Evolutionary conservation across 2,113 vertebrate genomes (phyloP).

Genomic region (Apeltes quadracus): DNA sequence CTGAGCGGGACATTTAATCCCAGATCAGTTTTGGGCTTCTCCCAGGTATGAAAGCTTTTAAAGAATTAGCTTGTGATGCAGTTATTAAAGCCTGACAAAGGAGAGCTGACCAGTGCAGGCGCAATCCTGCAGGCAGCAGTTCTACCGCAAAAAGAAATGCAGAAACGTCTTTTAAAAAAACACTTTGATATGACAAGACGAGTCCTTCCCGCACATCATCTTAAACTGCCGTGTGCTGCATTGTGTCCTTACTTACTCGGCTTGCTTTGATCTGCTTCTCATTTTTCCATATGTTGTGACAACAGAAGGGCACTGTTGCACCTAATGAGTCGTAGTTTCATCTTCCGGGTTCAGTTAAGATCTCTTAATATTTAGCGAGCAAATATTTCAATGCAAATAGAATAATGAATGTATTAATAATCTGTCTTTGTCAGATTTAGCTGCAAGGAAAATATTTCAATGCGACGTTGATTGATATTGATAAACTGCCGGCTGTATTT

Average conservation of each 20-base stretch:
- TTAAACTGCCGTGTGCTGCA: neutral
- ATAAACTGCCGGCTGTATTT: neutral
- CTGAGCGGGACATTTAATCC: conserved; percentile 55
- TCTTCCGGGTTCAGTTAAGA: neutral
- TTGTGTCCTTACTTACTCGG: neutral
- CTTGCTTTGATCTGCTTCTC: neutral
- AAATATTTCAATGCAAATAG: neutral
- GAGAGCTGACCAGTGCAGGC: conserved; percentile 9
- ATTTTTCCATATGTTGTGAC: neutral
- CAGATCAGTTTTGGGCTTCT: conserved; percentile 29
- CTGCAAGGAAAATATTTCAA: neutral
- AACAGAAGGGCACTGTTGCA: conserved; percentile 1
- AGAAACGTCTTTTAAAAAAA: neutral
- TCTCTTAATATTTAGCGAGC: neutral
- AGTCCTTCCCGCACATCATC: neutral
- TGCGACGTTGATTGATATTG: neutral
- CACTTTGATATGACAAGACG: neutral
- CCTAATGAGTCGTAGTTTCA: neutral
- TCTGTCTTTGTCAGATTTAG: neutral
- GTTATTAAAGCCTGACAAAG: neutral
- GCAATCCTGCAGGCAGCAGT: neutral
- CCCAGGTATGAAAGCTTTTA: conserved; percentile 10
- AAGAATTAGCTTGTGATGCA: conserved; percentile 6
- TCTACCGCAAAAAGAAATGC: neutral
- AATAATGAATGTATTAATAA: neutral